These are phyloP conservation scores for Dinoponera quadriceps DNA, from an alignment of 1,140 invertebrate genomes.

Conservation along the genomic window DNA sequence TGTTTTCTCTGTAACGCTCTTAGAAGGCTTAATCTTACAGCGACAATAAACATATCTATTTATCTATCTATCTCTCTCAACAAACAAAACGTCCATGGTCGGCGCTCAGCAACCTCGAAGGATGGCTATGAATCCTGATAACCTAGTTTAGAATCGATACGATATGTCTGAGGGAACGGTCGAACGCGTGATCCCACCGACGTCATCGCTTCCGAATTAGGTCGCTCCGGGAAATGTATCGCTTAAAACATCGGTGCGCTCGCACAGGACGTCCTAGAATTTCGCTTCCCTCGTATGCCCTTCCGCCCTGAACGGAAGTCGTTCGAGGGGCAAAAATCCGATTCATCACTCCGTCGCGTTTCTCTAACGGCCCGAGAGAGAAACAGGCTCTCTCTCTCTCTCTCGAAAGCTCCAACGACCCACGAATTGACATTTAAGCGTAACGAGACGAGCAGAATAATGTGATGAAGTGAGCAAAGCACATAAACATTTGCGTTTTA, in stretches of 20 bases:
- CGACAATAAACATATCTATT: too few relatives aligned
- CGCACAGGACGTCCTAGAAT: slow-evolving; percentile 17
- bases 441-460: slow-evolving; percentile 16
- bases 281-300: slow-evolving; percentile 20
- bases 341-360: slow-evolving; percentile 18
- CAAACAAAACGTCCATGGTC: too few relatives aligned
- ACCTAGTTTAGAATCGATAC: slow-evolving; percentile 68
- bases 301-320: background rate
- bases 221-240: slow-evolving; percentile 6
- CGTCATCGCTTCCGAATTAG: slow-evolving; percentile 62
- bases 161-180: slow-evolving; percentile 43
- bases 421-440: slow-evolving; percentile 36
- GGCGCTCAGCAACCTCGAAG: too few relatives aligned
- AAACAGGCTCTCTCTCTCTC: background rate
- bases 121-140: slow-evolving; percentile 44
- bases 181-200: slow-evolving; percentile 58
- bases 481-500: slow-evolving; percentile 10
- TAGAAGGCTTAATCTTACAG: too few relatives aligned
- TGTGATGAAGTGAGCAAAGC: background rate
- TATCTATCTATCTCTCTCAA: too few relatives aligned
- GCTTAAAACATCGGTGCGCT: background rate
- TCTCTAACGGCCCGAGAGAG: slow-evolving; percentile 15
- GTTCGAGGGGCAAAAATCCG: slow-evolving; percentile 23
- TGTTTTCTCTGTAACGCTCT: too few relatives aligned
- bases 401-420: slow-evolving; percentile 12